Evolutionary conservation across 2,797 vertebrate genomes (phyloP).

Genomic region (Forpus xanthops): DNA sequence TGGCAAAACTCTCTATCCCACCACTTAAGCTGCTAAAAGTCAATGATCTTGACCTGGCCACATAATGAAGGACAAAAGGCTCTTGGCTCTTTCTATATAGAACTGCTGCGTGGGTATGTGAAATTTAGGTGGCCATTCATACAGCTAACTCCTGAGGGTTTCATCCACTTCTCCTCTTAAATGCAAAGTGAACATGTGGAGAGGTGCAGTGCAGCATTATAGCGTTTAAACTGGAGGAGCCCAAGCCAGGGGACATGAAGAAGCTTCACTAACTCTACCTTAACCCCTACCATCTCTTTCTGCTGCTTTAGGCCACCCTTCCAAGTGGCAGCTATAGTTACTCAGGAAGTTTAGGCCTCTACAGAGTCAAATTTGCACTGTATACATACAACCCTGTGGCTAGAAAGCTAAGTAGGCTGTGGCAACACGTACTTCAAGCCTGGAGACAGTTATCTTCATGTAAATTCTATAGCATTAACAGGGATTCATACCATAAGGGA

Average conservation of each 20-base stretch:
- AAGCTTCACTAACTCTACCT: not conserved
- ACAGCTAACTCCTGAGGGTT: not conserved
- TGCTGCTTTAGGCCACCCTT: not conserved
- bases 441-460: not conserved
- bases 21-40: not conserved
- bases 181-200: not conserved
- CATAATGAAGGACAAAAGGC: not conserved
- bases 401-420: not conserved
- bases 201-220: not conserved
- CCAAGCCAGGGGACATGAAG: not conserved
- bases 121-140: not conserved
- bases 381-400: not conserved
- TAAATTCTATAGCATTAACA: not conserved
- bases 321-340: not conserved
- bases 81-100: not conserved
- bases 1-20: not conserved
- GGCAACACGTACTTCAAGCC: not conserved
- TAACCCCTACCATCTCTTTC: not conserved
- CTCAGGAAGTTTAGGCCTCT: not conserved
- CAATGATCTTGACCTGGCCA: not conserved
- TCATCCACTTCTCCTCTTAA: not conserved
- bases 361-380: not conserved
- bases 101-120: not conserved
- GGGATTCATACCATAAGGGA: not conserved
- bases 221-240: not conserved